Evolutionary conservation across 2,888 invertebrate genomes (phyloP), one percentile per base, ranked within the genome.

Genomic region (Lymantria dispar): DNA sequence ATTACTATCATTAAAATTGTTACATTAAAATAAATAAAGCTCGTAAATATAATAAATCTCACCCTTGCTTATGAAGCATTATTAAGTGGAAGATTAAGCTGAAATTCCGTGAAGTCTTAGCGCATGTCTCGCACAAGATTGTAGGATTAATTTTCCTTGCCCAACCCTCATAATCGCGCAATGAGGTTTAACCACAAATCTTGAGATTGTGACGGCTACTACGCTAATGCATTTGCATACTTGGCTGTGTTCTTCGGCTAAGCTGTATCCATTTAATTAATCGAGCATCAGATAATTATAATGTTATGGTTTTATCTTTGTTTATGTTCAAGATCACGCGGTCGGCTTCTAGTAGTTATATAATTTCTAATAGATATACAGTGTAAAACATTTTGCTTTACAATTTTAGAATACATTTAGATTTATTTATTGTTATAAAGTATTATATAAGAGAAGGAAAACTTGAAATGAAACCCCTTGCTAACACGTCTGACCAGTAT

Each of bases 101-200:
- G 22, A 30, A 5, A 43, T 37, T 15, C 14, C 8, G 22, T 5
- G 37, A 37, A 47, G 5, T 11, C 12, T 12, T 14, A 10, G 37
- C 33, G 38, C 10, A 15, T 46, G 43, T 12, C 13, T 10, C 13
- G 11, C 30, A 33, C 14, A 30, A 30, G 43, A 39, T 39, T 22
- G 12, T 0, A 9, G 43, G 40, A 47, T 47, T 47, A 51, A 47
- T 51, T 46, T 50, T 39, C 46, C 42, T n/a, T 29, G 40, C 60
- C 62, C 54, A 51, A 62, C 77, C 74, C 79, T 83, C 78, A 81
- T 84, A 83, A 80, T 79, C 77, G 73, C 69, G 70, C 74, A 80
- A 78, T 69, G 76, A 74, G 67, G 76, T 72, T 72, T 69, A 65
- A 60, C 74, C 74, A 72, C 83, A 81, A 80, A 81, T 83, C 83